Evolutionary conservation across 2,888 invertebrate genomes (phyloP), one percentile per base, ranked within the genome.

Genomic region (Chrysopilus asiliformis): DNA sequence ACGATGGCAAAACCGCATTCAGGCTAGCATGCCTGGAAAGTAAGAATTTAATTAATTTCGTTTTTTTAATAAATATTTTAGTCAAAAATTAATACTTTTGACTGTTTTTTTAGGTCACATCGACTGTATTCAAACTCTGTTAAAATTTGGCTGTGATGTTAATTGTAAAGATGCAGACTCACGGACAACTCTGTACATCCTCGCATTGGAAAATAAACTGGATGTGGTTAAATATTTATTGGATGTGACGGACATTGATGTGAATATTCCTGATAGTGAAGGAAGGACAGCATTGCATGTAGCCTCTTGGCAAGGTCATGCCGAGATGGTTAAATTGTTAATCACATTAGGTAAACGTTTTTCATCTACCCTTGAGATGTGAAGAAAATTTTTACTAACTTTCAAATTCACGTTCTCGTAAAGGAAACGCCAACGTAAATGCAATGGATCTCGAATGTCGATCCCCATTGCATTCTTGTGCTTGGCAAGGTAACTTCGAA

Each of bases 271-370:
- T 30, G 94, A 94, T 57, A 76, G 80, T 4, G 93, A 94, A 68
- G 90, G 89, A 14, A 74, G 90, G 24, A 89, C 90, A 0, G 85
- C 90, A 0, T 64, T 91, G 9, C 90, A 90, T 56, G 90, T 90
- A 2, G 83, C 86, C 3, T 76, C 89, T 9, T 90, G 90, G 89
- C 93, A 94, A 56, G 94, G 93, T 0, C 93, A 95, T 55, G 74
- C 79, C 0, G 89, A 91, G 45, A 89, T 93, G 85, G 91, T 91
- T 1, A 79, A 82, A 43, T 62, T 90, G 19, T 66, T 94, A 17
- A 70, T 94, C 32, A 75, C 75, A 48, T 71, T 77, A 43, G 72
- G 72, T 72, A 46, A 12, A 16, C 16, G 17, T 26, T 26, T 12
- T 20, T n/a, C n/a, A n/a, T n/a, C n/a, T n/a, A n/a, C n/a, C n/a